Evolutionary conservation across 2,113 vertebrate species (phyloP).

Genomic region (Microtus pennsylvanicus): DNA sequence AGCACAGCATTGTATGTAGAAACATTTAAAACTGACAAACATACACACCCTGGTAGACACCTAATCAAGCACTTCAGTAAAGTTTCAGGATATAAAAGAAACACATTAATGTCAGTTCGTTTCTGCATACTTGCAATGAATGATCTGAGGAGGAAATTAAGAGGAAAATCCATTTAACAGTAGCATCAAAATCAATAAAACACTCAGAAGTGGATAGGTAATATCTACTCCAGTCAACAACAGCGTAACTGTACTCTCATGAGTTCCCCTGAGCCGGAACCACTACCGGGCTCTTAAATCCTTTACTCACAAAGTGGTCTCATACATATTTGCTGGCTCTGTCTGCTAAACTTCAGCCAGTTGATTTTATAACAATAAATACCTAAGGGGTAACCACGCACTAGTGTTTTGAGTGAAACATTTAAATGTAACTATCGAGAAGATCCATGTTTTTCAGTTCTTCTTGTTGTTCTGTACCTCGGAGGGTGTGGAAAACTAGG

Average conservation of each 20-base stretch:
- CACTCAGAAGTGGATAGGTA: not conserved
- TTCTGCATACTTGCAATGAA: not conserved
- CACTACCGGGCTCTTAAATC: conserved; percentile 15
- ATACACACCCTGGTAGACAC: not conserved
- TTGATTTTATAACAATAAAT: not conserved
- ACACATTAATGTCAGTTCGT: conserved; percentile 6
- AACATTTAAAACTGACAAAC: not conserved
- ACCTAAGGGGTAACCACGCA: not conserved
- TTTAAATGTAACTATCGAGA: not conserved
- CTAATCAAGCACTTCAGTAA: conserved; percentile 6
- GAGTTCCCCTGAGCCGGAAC: not conserved
- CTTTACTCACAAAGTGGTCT: not conserved
- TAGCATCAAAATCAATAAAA: not conserved
- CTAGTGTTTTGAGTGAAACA: conserved; percentile 7
- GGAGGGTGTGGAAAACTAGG: not conserved
- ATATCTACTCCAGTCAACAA: not conserved
- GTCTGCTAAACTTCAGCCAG: not conserved
- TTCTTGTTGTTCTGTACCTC: conserved; percentile 6
- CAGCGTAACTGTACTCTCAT: not conserved
- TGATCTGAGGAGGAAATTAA: conserved; percentile 37
- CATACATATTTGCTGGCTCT: conserved; percentile 17
- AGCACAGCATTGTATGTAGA: not conserved
- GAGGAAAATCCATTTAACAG: not conserved
- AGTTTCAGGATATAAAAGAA: conserved; percentile 7
- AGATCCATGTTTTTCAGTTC: conserved; percentile 25